Percentiles rank a stretch among this genome's conserved stretches.
Evolutionary conservation across 23 tunicate genomes (phyloP).

Genomic region (Halocynthia aurantium): DNA sequence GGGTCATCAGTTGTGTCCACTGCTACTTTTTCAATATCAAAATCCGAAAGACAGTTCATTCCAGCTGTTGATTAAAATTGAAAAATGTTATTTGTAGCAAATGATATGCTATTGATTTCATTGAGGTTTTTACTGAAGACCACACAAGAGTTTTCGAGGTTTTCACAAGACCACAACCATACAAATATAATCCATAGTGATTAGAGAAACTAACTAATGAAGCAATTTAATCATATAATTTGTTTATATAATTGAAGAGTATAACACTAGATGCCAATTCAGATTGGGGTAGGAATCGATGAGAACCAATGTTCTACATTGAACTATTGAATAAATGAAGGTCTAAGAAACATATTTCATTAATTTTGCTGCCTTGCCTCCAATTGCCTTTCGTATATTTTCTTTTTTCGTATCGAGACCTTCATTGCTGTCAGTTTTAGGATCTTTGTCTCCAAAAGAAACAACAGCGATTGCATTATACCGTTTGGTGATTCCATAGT

Average conservation of each 20-base stretch:
- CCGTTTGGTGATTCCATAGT: conserved; percentile 24
- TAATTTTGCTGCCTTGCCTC: conserved; percentile 20
- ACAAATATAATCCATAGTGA: no score
- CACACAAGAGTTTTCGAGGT: no score
- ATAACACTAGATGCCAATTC: neutral
- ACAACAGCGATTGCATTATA: conserved; percentile 36
- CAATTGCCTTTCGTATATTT: conserved; percentile 45
- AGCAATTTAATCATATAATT: no score
- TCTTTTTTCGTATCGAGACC: conserved; percentile 46
- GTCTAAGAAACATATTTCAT: neutral
- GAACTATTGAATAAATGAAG: neutral
- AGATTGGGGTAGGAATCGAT: neutral
- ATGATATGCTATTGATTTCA: neutral
- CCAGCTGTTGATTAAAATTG: conserved; percentile 40
- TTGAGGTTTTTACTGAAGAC: neutral
- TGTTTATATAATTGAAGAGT: no score
- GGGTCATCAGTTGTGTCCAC: conserved; percentile 44
- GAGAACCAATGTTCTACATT: neutral
- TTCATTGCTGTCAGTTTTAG: conserved; percentile 16
- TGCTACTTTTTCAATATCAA: conserved; percentile 35
- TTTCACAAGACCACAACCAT: no score
- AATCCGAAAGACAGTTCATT: conserved; percentile 31
- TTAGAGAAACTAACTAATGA: no score
- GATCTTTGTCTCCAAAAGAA: conserved; percentile 37
- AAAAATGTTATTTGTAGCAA: neutral